A percentile compares a stretch with the other conserved stretches of the same genome.
Evolutionary conservation across 2,797 vertebrate genomes (phyloP).

Genomic region (Pteronotus mesoamericanus): DNA sequence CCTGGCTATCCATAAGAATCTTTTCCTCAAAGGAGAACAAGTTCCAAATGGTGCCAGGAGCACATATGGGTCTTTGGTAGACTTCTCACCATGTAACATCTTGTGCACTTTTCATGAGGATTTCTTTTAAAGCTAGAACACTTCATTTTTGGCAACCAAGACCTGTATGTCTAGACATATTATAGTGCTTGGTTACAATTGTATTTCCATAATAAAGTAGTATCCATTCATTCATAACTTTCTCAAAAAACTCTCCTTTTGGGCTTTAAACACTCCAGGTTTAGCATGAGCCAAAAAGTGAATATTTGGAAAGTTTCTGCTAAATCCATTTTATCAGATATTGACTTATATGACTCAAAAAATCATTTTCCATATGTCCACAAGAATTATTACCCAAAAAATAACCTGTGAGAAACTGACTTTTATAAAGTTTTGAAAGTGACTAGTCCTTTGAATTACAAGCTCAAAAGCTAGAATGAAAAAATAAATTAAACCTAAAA

Average conservation of each 20-base stretch:
- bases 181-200: conserved; percentile 64
- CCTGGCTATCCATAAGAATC: neutral
- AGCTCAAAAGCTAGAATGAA: conserved; percentile 50
- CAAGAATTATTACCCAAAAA: conserved; percentile 60
- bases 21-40: neutral
- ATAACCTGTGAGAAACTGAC: conserved; percentile 45
- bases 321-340: conserved; percentile 75
- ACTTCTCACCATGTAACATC: conserved; percentile 34
- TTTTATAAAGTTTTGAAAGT: conserved; percentile 45
- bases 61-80: neutral
- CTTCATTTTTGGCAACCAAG: conserved; percentile 63
- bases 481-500: conserved; percentile 33
- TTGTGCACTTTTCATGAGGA: conserved; percentile 52
- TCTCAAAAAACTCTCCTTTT: conserved; percentile 48
- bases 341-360: conserved; percentile 70
- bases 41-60: neutral
- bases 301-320: conserved; percentile 76
- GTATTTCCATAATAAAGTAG: conserved; percentile 73
- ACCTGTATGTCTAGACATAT: conserved; percentile 69
- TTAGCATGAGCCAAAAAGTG: conserved; percentile 64
- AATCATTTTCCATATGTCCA: conserved; percentile 74
- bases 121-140: conserved; percentile 58
- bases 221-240: conserved; percentile 65
- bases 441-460: conserved; percentile 49
- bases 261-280: conserved; percentile 52